phyloP scores from a whole-genome alignment of 1,140 invertebrate genomes.

The Microvelia longipes region DNA sequence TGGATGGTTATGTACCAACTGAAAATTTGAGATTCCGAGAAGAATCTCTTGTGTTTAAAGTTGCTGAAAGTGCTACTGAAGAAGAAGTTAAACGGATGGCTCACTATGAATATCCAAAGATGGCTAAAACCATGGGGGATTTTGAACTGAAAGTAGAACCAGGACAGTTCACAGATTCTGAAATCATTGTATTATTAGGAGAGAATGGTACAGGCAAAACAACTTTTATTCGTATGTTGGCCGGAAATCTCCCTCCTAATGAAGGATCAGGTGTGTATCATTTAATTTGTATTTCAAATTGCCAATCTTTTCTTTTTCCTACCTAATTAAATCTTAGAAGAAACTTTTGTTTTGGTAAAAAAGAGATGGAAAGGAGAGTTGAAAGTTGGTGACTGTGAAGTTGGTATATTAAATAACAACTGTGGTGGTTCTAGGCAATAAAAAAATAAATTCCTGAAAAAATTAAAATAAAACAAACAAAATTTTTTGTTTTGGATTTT shows the following conservation, averaged over 20 bases:
- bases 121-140: conserved; percentile 68
- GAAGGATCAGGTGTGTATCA: conserved; percentile 49
- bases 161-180: conserved; percentile 97
- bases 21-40: conserved; percentile 98
- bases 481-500: too few species aligned
- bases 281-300: too few species aligned
- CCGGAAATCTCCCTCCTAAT: conserved; percentile 86
- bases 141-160: conserved; percentile 55
- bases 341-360: neutral
- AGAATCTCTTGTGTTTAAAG: conserved; percentile 92
- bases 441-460: too few species aligned
- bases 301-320: too few species aligned
- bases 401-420: too few species aligned
- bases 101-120: conserved; percentile 85
- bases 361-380: conserved; percentile 1
- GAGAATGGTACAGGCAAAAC: conserved; percentile 99
- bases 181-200: conserved; percentile 94
- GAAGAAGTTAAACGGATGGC: conserved; percentile 94
- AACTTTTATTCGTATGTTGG: conserved; percentile 96
- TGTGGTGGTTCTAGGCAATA: too few species aligned
- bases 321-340: too few species aligned
- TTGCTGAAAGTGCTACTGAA: conserved; percentile 85
- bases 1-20: conserved; percentile 98
- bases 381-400: neutral
- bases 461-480: too few species aligned